These are phyloP conservation scores for Cyprinodon brontotheroides DNA, from an alignment of 2,113 vertebrate genomes.

Conservation along the genomic window DNA sequence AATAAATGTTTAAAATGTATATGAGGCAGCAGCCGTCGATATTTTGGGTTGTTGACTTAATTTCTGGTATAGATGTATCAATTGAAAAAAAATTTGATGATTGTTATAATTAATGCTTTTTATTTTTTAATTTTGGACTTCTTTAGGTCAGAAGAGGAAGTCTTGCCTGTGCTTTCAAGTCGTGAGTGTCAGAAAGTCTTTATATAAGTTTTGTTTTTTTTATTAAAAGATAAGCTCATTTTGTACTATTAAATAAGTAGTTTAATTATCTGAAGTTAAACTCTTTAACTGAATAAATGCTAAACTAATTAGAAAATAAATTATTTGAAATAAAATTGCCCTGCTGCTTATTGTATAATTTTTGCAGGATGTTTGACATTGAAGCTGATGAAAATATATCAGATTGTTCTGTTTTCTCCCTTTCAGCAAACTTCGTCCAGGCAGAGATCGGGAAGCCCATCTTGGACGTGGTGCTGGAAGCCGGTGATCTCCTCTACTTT, in stretches of 20 bases:
- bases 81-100: neutral
- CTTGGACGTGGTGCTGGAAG: constrained; percentile 89
- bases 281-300: too few relatives aligned
- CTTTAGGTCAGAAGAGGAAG: constrained; percentile 63
- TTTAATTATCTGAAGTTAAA: too few relatives aligned
- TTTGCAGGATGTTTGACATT: neutral
- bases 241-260: too few relatives aligned
- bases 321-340: too few relatives aligned
- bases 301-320: too few relatives aligned
- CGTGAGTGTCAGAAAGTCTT: constrained; percentile 69
- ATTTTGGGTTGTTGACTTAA: neutral
- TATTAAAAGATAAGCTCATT: too few relatives aligned
- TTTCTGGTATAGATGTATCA: neutral
- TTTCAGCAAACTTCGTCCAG: constrained; percentile 85
- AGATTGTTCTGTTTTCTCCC: neutral
- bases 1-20: neutral
- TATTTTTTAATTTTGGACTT: neutral
- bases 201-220: neutral
- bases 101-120: neutral
- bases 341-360: too few relatives aligned
- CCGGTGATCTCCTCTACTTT: constrained; percentile 94
- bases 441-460: constrained; percentile 85
- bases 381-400: neutral
- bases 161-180: constrained; percentile 80
- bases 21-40: neutral